Evolutionary conservation across 2,113 vertebrate genomes (phyloP).

Genomic region (Prietella phreatophila): DNA sequence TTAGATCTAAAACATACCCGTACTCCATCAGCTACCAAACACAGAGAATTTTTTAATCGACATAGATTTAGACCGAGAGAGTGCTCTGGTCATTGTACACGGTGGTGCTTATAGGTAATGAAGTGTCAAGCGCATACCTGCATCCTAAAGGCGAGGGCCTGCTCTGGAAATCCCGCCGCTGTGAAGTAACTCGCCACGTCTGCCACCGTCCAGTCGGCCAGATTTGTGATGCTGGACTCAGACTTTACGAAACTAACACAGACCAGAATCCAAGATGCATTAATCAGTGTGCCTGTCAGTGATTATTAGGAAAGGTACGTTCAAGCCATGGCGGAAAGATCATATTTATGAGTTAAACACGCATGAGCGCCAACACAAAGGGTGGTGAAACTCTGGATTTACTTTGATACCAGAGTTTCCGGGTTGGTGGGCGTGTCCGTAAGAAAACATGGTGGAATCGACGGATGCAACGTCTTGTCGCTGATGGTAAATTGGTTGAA

Average conservation of each 20-base stretch:
- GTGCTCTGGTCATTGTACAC: background rate
- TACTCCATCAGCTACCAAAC: no score
- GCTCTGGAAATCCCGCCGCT: conserved; percentile 80
- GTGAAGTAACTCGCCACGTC: conserved; percentile 86
- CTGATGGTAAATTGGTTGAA: no score
- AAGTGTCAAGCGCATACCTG: conserved; percentile 69
- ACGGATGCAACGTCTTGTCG: no score
- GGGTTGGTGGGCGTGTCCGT: no score
- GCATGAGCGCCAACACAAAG: no score
- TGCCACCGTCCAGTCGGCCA: conserved; percentile 81
- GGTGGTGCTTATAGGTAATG: conserved; percentile 4
- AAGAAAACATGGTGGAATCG: no score
- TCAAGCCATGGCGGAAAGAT: background rate
- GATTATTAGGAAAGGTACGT: background rate
- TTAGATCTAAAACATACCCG: background rate
- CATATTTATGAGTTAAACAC: no score
- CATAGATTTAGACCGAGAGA: background rate
- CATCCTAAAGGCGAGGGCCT: conserved; percentile 81
- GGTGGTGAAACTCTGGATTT: no score
- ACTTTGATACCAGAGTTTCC: no score
- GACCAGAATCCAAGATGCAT: background rate
- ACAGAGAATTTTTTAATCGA: background rate
- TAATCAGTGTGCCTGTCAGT: background rate
- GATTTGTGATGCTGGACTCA: conserved; percentile 69
- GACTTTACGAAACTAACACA: conserved; percentile 70